A percentile compares a stretch with the other conserved stretches of the same genome.
Evolutionary conservation across 2,888 invertebrate species (phyloP).

Genomic region (Trissonchulus sp.): DNA sequence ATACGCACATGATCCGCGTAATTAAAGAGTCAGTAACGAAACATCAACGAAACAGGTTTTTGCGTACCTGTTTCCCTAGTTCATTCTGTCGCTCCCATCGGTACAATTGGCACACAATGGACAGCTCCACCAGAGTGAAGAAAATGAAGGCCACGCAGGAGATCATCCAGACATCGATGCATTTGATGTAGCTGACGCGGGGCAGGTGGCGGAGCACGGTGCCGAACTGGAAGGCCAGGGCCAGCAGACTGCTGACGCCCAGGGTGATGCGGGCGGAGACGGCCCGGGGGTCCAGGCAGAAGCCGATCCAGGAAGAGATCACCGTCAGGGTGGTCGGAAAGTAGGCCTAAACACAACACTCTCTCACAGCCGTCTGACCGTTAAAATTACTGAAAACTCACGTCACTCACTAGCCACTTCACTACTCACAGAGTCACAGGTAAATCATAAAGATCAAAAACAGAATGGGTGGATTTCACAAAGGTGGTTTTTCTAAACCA

Average conservation of each 20-base stretch:
- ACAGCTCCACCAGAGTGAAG: constrained; percentile 30
- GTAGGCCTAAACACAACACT: constrained; percentile 24
- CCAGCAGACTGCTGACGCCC: constrained; percentile 29
- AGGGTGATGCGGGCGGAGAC: constrained; percentile 31
- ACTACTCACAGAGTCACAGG: no score
- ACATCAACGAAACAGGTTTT: no score
- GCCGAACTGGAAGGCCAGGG: constrained; percentile 32
- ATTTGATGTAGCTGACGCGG: constrained; percentile 30
- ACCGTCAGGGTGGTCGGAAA: constrained; percentile 32
- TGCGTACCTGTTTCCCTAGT: constrained; percentile 23
- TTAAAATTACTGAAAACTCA: no score
- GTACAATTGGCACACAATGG: constrained; percentile 25
- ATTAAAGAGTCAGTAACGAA: no score
- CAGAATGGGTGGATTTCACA: no score
- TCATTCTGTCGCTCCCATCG: constrained; percentile 23
- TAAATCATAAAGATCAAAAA: no score
- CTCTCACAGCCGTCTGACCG: neutral
- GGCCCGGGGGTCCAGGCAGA: constrained; percentile 26
- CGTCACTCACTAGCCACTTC: no score
- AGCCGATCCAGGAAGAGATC: constrained; percentile 32
- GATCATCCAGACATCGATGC: constrained; percentile 33
- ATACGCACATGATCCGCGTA: no score
- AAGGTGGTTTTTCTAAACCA: no score
- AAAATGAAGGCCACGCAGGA: constrained; percentile 29
- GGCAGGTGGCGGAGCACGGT: constrained; percentile 32